These are phyloP conservation scores for Sebastes vulpes DNA, from an alignment of 2,797 vertebrate species.

Conservation along the genomic window DNA sequence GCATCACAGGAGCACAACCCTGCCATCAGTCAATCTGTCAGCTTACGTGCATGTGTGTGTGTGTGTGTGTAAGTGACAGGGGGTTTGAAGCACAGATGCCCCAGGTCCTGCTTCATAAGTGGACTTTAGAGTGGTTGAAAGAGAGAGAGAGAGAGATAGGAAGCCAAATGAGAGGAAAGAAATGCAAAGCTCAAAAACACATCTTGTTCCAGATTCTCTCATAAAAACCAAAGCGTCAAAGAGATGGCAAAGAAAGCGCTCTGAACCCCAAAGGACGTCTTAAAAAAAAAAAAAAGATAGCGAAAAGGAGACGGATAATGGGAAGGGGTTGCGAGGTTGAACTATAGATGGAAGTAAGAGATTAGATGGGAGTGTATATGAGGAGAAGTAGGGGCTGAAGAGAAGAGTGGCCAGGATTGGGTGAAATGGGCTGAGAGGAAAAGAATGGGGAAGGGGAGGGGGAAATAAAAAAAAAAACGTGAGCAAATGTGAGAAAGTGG, in stretches of 20 bases:
- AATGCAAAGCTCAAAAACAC: constrained; percentile 57
- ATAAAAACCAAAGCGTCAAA: constrained; percentile 29
- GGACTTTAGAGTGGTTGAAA: constrained; percentile 52
- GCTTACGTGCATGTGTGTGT: not conserved
- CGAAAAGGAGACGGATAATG: constrained; percentile 10
- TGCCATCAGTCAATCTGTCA: constrained; percentile 62
- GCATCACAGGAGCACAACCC: constrained; percentile 48
- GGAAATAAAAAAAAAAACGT: not conserved
- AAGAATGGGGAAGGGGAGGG: not conserved
- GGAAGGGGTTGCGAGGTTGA: constrained; percentile 1
- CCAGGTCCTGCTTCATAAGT: constrained; percentile 58
- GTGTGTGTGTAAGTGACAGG: not conserved
- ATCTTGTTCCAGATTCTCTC: constrained; percentile 56
- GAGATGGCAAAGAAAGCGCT: constrained; percentile 25
- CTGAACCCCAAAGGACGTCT: constrained; percentile 27
- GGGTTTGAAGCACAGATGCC: constrained; percentile 56
- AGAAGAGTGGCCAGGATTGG: constrained; percentile 1
- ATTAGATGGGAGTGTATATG: not conserved
- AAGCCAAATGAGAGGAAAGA: constrained; percentile 44
- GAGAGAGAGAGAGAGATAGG: not conserved
- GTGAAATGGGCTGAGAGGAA: not conserved
- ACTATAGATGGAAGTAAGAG: constrained; percentile 11
- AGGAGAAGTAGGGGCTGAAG: not conserved
- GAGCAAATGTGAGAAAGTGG: constrained; percentile 15
- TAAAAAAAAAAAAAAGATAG: not conserved